phyloP scores from a whole-genome alignment of 23 tunicate genomes.

The Botrylloides violaceus region DNA sequence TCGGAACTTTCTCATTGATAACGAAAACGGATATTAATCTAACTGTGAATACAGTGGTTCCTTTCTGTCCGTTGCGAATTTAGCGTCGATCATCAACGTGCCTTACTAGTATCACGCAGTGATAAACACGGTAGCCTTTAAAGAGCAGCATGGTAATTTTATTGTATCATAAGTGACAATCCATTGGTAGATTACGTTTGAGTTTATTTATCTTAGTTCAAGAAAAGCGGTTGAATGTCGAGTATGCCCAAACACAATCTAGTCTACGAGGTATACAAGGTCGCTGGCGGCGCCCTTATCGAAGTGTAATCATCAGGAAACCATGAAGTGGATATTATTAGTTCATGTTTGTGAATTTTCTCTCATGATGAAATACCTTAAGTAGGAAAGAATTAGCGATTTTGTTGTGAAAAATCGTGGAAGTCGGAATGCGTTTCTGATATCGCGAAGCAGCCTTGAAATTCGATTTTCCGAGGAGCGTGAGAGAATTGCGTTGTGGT shows the following conservation, averaged over 20 bases:
- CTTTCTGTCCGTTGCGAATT: neutral
- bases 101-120: neutral
- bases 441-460: slow-evolving; percentile 13
- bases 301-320: neutral
- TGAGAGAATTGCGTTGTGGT: slow-evolving; percentile 17
- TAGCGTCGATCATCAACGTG: neutral
- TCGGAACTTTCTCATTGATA: neutral
- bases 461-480: slow-evolving; percentile 18
- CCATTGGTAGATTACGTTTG: neutral
- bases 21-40: neutral
- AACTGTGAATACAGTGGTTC: neutral
- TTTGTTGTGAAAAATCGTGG: neutral
- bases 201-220: neutral
- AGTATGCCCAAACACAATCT: neutral
- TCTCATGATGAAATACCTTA: neutral
- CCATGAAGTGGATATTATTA: neutral
- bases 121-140: neutral
- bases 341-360: neutral
- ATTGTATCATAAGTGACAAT: neutral
- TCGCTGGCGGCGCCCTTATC: neutral
- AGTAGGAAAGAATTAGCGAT: neutral
- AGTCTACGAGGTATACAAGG: neutral
- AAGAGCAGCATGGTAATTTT: neutral
- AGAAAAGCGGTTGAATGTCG: neutral
- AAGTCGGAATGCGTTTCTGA: neutral